Evolutionary conservation across 2,888 invertebrate species (phyloP).

Genomic region (Drosophila mimetica): DNA sequence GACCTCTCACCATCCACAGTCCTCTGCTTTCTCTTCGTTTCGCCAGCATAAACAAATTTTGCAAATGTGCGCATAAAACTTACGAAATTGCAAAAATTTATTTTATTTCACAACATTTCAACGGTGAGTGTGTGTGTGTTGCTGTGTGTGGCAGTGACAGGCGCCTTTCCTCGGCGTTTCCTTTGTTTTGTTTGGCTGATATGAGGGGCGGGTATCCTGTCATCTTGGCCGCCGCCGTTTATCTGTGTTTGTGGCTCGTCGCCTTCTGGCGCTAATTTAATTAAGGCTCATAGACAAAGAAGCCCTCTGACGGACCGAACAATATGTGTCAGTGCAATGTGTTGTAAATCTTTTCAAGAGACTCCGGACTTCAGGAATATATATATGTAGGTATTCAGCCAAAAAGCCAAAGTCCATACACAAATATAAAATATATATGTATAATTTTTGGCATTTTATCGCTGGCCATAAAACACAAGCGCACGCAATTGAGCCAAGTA

Average conservation of each 20-base stretch:
- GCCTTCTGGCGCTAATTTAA: conserved; percentile 70
- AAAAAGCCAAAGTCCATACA: conserved; percentile 20
- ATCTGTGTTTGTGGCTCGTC: conserved; percentile 47
- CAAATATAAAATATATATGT: conserved; percentile 47
- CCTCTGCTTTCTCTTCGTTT: not conserved
- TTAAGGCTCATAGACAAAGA: conserved; percentile 61
- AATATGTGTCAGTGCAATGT: conserved; percentile 73
- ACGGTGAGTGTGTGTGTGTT: too few relatives aligned
- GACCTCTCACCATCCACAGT: conserved; percentile 13
- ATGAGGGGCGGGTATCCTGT: conserved; percentile 50
- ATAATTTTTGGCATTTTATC: conserved; percentile 53
- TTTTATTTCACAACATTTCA: conserved; percentile 54
- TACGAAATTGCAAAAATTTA: conserved; percentile 73
- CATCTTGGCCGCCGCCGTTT: conserved; percentile 46
- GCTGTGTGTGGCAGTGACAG: conserved; percentile 15
- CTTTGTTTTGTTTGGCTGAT: conserved; percentile 13
- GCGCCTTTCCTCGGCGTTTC: conserved; percentile 26
- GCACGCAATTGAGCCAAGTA: conserved; percentile 31
- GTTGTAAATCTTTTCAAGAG: conserved; percentile 59
- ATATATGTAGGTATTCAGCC: too few relatives aligned
- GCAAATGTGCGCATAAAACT: conserved; percentile 75
- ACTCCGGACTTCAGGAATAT: conserved; percentile 2
- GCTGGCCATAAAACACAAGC: conserved; percentile 48
- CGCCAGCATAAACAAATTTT: conserved; percentile 66
- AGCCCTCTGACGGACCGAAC: conserved; percentile 34